phyloP scores from a whole-genome alignment of 2,113 vertebrate species.

The Pteruthius melanotis region DNA sequence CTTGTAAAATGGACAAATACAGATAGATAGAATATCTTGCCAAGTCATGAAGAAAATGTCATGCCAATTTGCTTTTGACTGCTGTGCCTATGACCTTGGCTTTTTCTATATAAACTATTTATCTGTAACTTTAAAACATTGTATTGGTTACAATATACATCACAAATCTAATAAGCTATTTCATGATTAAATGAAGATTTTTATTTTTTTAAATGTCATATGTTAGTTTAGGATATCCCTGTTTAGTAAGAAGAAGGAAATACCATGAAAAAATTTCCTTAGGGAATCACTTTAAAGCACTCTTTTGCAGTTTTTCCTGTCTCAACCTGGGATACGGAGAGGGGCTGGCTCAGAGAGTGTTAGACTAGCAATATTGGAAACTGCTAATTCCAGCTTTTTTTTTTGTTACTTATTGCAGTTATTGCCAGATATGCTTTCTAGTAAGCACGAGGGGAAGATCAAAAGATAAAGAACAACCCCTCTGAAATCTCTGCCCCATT shows the following conservation, averaged over 20 bases:
- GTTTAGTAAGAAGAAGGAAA: background rate
- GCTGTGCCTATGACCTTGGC: background rate
- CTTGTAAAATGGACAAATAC: background rate
- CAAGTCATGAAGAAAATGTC: accelerated
- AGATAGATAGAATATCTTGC: background rate
- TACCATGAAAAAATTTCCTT: background rate
- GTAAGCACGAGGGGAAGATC: background rate
- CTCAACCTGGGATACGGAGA: background rate
- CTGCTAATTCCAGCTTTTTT: background rate
- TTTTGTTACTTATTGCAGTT: background rate
- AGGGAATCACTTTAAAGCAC: background rate
- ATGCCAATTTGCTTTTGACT: background rate
- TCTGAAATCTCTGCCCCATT: background rate
- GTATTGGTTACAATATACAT: background rate
- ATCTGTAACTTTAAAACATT: background rate
- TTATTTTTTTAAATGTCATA: background rate
- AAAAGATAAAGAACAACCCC: background rate
- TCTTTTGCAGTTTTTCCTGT: background rate
- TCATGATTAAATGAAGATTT: background rate
- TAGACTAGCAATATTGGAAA: background rate
- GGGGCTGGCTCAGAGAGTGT: background rate
- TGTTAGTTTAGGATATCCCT: background rate
- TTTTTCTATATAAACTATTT: background rate
- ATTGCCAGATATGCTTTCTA: background rate
- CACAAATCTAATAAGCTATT: background rate